Base-by-base conservation (phyloP, 2,797 vertebrate species). In the Halcyon smyrnensis region DNA sequence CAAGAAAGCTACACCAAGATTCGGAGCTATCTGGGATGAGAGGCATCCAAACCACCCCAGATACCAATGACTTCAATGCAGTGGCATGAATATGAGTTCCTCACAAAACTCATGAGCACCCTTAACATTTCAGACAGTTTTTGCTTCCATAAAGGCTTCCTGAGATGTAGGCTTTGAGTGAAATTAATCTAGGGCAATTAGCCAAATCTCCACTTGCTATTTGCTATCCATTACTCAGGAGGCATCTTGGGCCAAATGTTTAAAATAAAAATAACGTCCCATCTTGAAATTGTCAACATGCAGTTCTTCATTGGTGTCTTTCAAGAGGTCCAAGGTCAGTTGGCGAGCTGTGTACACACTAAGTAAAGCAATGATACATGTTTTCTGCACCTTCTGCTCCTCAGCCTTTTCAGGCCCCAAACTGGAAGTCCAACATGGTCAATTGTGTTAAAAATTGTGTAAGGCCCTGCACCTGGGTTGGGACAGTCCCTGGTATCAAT, bases 81-180 rank as follows among this genome's bases (percentile, higher is more conserved):
- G 43, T 27, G 4, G 7, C 3, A 0, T 36, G 30, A 84, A 59
- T 64, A 30, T 0, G 4, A 15, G 23, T 59, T 11, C 34, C 17
- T 71, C 28, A 48, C 21, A 68, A 91, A 79, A 62, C 15, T 77
- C 14, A 28, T 8, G 20, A 56, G 25, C 20, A 36, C 17, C 25
- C n/a, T 79, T 79, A 18, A 11, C 9, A 5, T 56, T 87, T 79
- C 37, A 48, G 53, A 36, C 15, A 24, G 11, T 0, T 69, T 88
- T 84, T 87, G 17, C 12, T 28, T 24, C n/a, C 3, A 0, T 25
- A 6, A 76, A 82, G 39, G 15, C 46, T 50, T 59, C 36, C 27
- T 24, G 68, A 84, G 24, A n/a, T 36, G 10, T 17, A 71, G 37
- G 20, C 15, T 81, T 34, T 18, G 9, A 63, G 36, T 59, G 27